phyloP scores from a whole-genome alignment of 2,113 vertebrate genomes.

The Atractosteus spatula region DNA sequence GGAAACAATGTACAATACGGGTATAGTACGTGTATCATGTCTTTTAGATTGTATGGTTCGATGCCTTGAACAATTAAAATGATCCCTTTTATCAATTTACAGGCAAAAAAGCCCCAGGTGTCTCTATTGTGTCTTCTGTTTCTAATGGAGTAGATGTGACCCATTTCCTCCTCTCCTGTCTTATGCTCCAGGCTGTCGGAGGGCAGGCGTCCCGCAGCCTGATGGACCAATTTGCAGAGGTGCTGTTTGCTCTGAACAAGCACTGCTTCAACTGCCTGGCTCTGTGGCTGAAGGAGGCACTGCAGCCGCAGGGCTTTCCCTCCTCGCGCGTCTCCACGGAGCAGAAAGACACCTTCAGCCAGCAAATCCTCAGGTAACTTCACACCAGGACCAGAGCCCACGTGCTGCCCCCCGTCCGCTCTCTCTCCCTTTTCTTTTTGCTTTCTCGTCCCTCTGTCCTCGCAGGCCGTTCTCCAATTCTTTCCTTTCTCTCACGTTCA shows the following conservation, averaged over 20 bases:
- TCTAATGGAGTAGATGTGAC: not conserved
- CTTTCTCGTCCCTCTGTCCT: too few relatives aligned
- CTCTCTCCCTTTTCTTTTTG: not conserved
- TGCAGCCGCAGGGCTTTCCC: slow-evolving; percentile 89
- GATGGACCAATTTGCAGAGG: slow-evolving; percentile 96
- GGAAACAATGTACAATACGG: too few relatives aligned
- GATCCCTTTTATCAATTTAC: too few relatives aligned
- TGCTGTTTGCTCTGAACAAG: slow-evolving; percentile 93
- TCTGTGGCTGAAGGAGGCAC: slow-evolving; percentile 89
- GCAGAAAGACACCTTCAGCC: slow-evolving; percentile 93
- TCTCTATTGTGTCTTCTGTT: not conserved
- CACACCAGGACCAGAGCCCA: not conserved
- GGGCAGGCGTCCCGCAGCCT: slow-evolving; percentile 92
- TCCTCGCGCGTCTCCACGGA: slow-evolving; percentile 81
- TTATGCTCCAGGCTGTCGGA: slow-evolving; percentile 76
- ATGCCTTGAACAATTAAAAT: too few relatives aligned
- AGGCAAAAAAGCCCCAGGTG: too few relatives aligned
- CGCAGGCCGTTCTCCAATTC: too few relatives aligned
- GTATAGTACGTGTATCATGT: too few relatives aligned
- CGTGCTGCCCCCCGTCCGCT: not conserved
- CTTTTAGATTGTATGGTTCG: too few relatives aligned
- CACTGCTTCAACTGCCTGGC: slow-evolving; percentile 90
- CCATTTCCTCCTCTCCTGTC: not conserved
- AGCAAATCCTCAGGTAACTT: slow-evolving; percentile 90
- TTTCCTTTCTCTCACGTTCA: not conserved